Evolutionary conservation across 2,797 vertebrate genomes (phyloP).

Genomic region (Protosalanx chinensis): DNA sequence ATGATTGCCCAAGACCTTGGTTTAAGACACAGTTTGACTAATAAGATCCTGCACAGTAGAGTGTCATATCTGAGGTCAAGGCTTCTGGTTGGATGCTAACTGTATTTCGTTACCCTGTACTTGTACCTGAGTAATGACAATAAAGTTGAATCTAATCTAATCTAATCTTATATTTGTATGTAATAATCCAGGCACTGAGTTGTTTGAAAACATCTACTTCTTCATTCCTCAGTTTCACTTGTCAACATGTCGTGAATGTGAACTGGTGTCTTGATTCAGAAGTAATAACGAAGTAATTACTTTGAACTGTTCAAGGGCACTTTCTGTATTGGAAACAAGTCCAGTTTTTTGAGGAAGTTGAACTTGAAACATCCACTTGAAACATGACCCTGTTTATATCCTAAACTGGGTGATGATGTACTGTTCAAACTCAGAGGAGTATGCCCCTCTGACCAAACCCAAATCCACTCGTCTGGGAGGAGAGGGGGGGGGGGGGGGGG

Average conservation of each 20-base stretch:
- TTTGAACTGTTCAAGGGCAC: conserved; percentile 3
- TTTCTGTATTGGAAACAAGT: conserved; percentile 10
- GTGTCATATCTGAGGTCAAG: not conserved
- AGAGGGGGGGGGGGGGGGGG: not conserved
- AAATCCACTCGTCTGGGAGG: not conserved
- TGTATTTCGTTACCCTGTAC: too few relatives aligned
- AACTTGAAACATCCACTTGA: not conserved
- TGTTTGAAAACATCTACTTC: not conserved
- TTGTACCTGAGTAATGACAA: too few relatives aligned
- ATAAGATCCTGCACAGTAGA: not conserved
- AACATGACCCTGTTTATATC: conserved; percentile 23
- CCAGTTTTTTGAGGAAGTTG: not conserved
- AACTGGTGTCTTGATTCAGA: not conserved
- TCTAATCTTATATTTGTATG: too few relatives aligned
- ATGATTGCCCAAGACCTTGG: not conserved
- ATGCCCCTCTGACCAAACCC: not conserved
- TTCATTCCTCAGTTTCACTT: not conserved
- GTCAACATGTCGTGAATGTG: not conserved
- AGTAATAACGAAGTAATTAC: conserved; percentile 3
- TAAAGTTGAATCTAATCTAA: too few relatives aligned
- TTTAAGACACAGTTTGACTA: not conserved
- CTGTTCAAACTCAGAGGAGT: conserved; percentile 2
- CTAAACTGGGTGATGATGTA: conserved; percentile 32
- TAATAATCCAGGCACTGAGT: too few relatives aligned
- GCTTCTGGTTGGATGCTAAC: too few relatives aligned